These are phyloP conservation scores for Onchidella celtica DNA, from an alignment of 2,888 invertebrate species.

Conservation along the genomic window DNA sequence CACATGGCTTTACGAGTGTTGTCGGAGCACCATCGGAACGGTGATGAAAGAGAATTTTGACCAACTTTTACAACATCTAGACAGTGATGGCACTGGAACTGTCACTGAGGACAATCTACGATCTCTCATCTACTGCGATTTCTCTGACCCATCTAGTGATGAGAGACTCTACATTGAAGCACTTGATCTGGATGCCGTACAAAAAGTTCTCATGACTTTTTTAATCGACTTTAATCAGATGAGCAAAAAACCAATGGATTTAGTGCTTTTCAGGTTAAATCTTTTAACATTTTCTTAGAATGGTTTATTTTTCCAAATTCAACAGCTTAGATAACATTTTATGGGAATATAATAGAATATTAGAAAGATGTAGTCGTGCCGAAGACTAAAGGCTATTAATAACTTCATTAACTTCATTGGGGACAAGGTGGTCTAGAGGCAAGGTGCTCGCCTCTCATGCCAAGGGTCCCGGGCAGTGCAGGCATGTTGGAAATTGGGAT, in stretches of 20 bases:
- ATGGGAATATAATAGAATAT: too few species aligned
- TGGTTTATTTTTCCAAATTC: too few species aligned
- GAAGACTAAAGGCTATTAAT: too few species aligned
- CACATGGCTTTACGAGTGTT: slow-evolving; percentile 89
- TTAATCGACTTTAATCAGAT: slow-evolving; percentile 95
- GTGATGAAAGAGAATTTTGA: slow-evolving; percentile 77
- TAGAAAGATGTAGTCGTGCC: too few species aligned
- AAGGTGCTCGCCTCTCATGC: too few species aligned
- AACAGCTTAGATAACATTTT: too few species aligned
- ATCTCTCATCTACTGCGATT: slow-evolving; percentile 95
- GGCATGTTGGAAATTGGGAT: too few species aligned
- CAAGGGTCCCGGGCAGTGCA: too few species aligned
- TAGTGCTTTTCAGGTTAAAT: slow-evolving; percentile 85
- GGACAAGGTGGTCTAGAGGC: too few species aligned
- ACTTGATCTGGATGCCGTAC: slow-evolving; percentile 88
- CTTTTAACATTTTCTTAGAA: not conserved
- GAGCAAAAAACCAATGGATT: slow-evolving; percentile 97
- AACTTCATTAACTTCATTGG: too few species aligned
- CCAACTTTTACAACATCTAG: slow-evolving; percentile 86
- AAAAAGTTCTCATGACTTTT: slow-evolving; percentile 91
- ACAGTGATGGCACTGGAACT: slow-evolving; percentile 80
- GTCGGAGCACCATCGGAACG: slow-evolving; percentile 86
- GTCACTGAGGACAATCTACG: slow-evolving; percentile 90
- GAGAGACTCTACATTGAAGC: slow-evolving; percentile 88
- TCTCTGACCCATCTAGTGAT: slow-evolving; percentile 95